Evolutionary conservation across 2,113 vertebrate species (phyloP).

Genomic region (Gambusia affinis): DNA sequence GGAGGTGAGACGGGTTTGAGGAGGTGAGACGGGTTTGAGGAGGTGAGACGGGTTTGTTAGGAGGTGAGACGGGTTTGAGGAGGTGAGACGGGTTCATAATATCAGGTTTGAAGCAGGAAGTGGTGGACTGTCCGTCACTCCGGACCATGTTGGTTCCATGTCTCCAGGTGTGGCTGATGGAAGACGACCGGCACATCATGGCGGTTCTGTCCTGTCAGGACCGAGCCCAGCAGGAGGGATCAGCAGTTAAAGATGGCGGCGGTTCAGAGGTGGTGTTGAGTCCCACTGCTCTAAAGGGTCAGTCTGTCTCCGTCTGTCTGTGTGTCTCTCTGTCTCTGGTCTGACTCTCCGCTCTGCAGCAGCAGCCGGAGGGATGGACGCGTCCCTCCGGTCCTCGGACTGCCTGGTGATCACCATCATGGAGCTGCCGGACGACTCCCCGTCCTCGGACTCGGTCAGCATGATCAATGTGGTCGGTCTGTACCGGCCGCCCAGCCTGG

Average conservation of each 20-base stretch:
- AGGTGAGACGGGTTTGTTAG: too few species aligned
- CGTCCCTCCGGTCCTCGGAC: conserved; percentile 77
- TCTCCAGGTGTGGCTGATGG: conserved; percentile 79
- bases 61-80: too few species aligned
- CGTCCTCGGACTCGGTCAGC: conserved; percentile 80
- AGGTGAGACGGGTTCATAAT: too few species aligned
- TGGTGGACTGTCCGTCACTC: too few species aligned
- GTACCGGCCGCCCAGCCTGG: conserved; percentile 80
- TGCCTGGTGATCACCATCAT: conserved; percentile 90
- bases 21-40: too few species aligned
- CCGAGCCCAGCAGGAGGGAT: conserved; percentile 45
- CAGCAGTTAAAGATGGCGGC: background rate
- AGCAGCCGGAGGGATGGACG: conserved; percentile 22
- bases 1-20: too few species aligned
- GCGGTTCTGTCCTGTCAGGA: conserved; percentile 79
- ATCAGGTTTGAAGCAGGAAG: too few species aligned
- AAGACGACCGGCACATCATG: conserved; percentile 83
- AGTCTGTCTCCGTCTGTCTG: background rate
- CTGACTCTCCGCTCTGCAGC: background rate
- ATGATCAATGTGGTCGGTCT: conserved; percentile 83
- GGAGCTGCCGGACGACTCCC: conserved; percentile 82
- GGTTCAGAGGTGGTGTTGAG: conserved; percentile 82
- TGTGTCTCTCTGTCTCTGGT: background rate
- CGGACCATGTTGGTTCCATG: background rate
- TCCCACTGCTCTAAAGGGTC: conserved; percentile 78